Evolutionary conservation across 2,888 invertebrate species (phyloP).

Genomic region (Drosophila melanocephala): DNA sequence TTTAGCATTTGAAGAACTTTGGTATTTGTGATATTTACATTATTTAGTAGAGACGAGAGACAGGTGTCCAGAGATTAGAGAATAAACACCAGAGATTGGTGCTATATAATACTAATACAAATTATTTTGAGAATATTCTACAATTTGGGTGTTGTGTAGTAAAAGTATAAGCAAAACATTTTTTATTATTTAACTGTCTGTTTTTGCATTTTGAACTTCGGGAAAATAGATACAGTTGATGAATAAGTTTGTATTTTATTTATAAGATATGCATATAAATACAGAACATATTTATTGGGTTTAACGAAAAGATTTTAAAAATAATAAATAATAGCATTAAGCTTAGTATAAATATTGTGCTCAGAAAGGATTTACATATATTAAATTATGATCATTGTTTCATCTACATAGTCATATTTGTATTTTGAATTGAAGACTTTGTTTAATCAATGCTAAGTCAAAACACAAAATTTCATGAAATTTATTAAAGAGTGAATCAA

Average conservation of each 20-base stretch:
- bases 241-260: background rate
- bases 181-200: too few species aligned
- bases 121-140: background rate
- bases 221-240: too few species aligned
- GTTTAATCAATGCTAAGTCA: background rate
- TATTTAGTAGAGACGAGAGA: background rate
- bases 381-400: background rate
- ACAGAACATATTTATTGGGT: background rate
- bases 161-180: background rate
- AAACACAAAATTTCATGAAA: too few species aligned
- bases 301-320: background rate
- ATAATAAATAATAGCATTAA: background rate
- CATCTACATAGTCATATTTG: background rate
- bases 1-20: background rate
- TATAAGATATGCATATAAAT: background rate
- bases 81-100: background rate
- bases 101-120: background rate
- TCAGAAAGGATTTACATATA: background rate
- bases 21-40: background rate
- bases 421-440: background rate
- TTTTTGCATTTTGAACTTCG: background rate
- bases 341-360: background rate
- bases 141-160: fast-evolving
- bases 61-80: background rate
- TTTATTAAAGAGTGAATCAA: background rate